Evolutionary conservation across 2,888 invertebrate species (phyloP), one percentile per base, ranked within the genome.

Genomic region (Andrena minutula): DNA sequence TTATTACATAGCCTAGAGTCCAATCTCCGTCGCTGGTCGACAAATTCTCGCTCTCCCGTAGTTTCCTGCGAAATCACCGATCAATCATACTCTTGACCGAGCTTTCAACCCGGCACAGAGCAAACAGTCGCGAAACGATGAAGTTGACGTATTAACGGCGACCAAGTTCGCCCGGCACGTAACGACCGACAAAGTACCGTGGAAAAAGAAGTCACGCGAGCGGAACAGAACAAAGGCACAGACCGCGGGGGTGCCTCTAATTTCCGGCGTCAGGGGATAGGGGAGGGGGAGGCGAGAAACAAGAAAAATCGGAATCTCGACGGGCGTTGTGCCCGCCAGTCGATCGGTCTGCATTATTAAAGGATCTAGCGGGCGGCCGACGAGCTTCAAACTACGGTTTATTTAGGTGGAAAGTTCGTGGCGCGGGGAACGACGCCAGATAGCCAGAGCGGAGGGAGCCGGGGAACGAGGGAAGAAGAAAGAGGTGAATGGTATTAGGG

Each of bases 371-470:
- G 65, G 68, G 76, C 69, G 73, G 70, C 78, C 78, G 75, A 74
- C 84, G 70, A 74, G 28, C 88, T 88, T 90, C 89, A 88, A 89
- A 88, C 86, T 86, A 85, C 86, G 88, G 88, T 91, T 91, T 91
- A 91, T 92, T 91, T 90, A 89, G 85, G 88, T 86, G 87, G 85
- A 83, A 90, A 91, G 87, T 91, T 92, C 77, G 76, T 76, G 71
- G 76, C 71, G 78, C 71, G 69, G n/a, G 35, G 56, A 32, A n/a
- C 20, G 60, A 72, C 32, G 74, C 26, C 6, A 49, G 47, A 51
- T 41, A 58, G 23, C 20, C 20, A 28, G 47, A 51, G 53, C 10
- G 51, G 47, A 12, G 12, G 51, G 23, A 49, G 49, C 10, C 32
- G 7, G 20, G 28, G 28, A 16, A 66, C 28, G 28, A 35, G 28